Base-by-base conservation (phyloP, 1,140 invertebrate genomes). In the Cotesia vestalis region DNA sequence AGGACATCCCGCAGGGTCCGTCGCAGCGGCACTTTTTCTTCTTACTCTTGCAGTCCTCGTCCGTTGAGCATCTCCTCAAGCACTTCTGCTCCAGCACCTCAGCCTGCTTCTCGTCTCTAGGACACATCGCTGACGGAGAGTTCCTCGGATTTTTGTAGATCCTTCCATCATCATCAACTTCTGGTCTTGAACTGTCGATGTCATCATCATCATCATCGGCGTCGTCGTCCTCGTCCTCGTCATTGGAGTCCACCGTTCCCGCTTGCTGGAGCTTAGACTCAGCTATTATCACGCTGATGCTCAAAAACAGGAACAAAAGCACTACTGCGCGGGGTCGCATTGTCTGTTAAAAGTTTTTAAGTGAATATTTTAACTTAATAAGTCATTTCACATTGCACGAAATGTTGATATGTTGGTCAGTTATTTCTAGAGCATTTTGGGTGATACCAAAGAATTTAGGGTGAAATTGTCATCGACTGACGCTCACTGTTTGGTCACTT, bases 1-100 rank as follows among this genome's bases (percentile, higher is more conserved):
- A 99, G 14, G 95, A 97, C 91, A 97, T 94, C 27, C 97, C 98
- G 82, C 98, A 99, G 3, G 94, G 91, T 46, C 96, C 97, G 81
- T 99, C 98, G 83, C 98, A 99, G 60, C 98, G 89, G 82, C 98
- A 99, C 80, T 95, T 95, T 86, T 98, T 98, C 87, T 96, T 95
- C 85, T 96, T 94, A 81, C 96, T 98, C 84, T 97, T 98, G 86
- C 98, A 99, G 81, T 99, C 96, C 79, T 95, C 94, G 81, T 99
- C 96, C 0, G 94, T 93, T 0, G 92, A 95, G 83, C 98, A 99
- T 83, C 97, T 96, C 73, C 97, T 90, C 59, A 97, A 88, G 87
- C 97, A 99, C 79, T 94, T 94, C 77, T 96, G 93, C 3, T 93
- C 93, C 73, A 89, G 75, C 8, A 84, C 74, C 4, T 78, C 74